Evolutionary conservation across 2,888 invertebrate species (phyloP).

Genomic region (Macrophya annulata): DNA sequence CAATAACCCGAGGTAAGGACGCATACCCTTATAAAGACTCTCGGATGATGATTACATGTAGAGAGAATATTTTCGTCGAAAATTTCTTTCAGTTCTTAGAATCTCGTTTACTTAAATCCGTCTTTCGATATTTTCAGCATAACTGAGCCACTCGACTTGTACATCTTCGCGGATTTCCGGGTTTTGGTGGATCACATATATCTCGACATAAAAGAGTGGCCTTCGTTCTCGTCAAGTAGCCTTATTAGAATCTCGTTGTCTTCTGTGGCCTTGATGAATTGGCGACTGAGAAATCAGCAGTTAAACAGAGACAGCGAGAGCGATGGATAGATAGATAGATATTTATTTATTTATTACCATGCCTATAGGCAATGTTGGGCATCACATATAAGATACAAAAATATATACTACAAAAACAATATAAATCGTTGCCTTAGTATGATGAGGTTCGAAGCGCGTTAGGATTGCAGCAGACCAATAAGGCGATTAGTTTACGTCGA

Average conservation of each 20-base stretch:
- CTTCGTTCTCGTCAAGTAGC: constrained; percentile 27
- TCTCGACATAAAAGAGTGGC: not conserved
- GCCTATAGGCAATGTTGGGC: too few species aligned
- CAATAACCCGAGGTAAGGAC: constrained; percentile 69
- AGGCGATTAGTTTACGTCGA: not conserved
- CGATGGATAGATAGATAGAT: too few species aligned
- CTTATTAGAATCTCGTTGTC: constrained; percentile 8
- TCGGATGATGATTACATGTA: too few species aligned
- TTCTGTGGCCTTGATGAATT: not conserved
- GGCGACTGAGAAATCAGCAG: not conserved
- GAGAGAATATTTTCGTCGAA: too few species aligned
- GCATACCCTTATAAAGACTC: too few species aligned
- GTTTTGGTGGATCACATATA: not conserved
- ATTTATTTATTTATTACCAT: too few species aligned
- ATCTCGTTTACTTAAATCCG: not conserved
- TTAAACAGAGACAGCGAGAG: too few species aligned
- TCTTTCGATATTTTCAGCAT: constrained; percentile 15
- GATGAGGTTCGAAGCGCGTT: not conserved
- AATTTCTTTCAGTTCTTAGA: not conserved
- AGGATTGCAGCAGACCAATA: not conserved
- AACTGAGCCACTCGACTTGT: constrained; percentile 20
- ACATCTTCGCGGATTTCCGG: constrained; percentile 16
- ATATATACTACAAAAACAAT: too few species aligned
- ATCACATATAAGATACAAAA: too few species aligned
- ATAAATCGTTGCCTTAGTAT: not conserved